Evolutionary conservation across 2,888 invertebrate genomes (phyloP).

Genomic region (Leistus spinibarbis): DNA sequence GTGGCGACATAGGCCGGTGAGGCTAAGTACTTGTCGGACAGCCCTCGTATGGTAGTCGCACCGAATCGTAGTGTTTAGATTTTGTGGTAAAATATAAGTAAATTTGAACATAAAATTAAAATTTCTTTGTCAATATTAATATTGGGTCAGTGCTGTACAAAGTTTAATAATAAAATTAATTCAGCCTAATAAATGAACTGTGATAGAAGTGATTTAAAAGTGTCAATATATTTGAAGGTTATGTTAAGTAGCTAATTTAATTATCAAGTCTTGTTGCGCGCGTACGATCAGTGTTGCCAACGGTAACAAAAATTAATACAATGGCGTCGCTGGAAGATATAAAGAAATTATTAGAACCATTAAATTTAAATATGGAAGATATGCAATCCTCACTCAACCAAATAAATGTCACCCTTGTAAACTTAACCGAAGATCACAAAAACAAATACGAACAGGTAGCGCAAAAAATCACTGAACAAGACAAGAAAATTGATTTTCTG

Average conservation of each 20-base stretch:
- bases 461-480: not conserved
- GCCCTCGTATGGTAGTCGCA: too few relatives aligned
- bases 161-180: not conserved
- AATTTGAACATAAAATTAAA: too few relatives aligned
- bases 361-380: too few relatives aligned
- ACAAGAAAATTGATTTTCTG: conserved; percentile 1
- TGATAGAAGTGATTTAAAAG: not conserved
- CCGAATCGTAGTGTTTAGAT: too few relatives aligned
- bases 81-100: too few relatives aligned
- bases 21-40: too few relatives aligned
- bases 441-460: not conserved
- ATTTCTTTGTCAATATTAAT: not conserved
- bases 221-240: not conserved
- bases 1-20: too few relatives aligned
- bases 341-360: too few relatives aligned
- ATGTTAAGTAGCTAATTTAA: too few relatives aligned
- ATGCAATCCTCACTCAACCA: too few relatives aligned
- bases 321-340: not conserved
- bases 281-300: not conserved
- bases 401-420: too few relatives aligned
- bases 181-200: not conserved
- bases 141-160: not conserved
- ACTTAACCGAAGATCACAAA: too few relatives aligned
- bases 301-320: not conserved
- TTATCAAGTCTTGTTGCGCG: not conserved